Base-by-base conservation (phyloP, 2,888 invertebrate species). In the Megamerina dolium region DNA sequence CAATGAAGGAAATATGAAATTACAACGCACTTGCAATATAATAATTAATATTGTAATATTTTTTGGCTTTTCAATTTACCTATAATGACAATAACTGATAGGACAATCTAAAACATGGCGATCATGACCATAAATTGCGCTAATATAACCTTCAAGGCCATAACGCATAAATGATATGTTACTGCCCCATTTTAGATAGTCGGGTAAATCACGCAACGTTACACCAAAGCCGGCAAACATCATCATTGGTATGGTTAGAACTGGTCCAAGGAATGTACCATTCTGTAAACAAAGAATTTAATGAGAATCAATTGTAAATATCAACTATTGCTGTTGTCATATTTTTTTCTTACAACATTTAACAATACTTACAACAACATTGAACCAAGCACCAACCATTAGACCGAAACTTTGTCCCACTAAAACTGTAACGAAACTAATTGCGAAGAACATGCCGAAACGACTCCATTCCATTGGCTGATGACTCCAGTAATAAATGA, bases 211-310 rank as follows among this genome's bases (percentile, higher is more conserved):
- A 1, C 83, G 77, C 23, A 95, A 75, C 2, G 87, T 86, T 6
- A 95, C 93, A 14, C 95, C 94, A 70, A 95, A 95, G 1, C 95
- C 95, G 41, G 93, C 91, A 67, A 95, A 95, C 85, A 95, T 87
- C 84, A 96, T 89, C 78, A 95, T 85, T 0, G 95, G 94, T 21
- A 95, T 92, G 3, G 87, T 84, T 10, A 93, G 73, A 1, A 92
- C 86, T 1, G 95, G 95, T 0, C 93, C 95, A 54, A 94, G 73
- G 74, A 95, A 96, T 4, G 95, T 94, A 5, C 95, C 94, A 63
- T 93, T 93, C 92, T 93, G 70, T 23, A 10, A 23, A 23, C 6
- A 23, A 23, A 23, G 8, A 23, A 23, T 23, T 6, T 8, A 23
- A 23, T 8, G 6, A 23, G 23, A 23, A 23, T 23, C 21, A 12